These are phyloP conservation scores for Ophion obscuratus DNA, from an alignment of 2,888 invertebrate genomes.

Conservation along the genomic window DNA sequence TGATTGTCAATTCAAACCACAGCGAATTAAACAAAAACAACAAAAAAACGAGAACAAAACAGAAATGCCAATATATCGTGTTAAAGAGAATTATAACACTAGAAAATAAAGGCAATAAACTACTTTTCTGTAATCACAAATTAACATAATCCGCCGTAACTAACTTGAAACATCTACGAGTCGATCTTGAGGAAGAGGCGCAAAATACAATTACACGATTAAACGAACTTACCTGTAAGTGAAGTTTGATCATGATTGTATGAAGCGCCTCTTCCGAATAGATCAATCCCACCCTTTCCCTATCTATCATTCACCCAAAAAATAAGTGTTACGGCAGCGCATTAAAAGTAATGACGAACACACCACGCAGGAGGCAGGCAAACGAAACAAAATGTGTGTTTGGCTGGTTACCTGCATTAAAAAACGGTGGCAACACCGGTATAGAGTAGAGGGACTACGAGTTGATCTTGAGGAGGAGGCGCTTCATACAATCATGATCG, in stretches of 20 bases:
- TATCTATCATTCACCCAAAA: not conserved
- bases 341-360: not conserved
- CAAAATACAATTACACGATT: constrained; percentile 35
- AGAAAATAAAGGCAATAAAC: not conserved
- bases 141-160: constrained; percentile 20
- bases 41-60: too few relatives aligned
- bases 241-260: constrained; percentile 29
- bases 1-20: not conserved
- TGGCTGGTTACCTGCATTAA: too few relatives aligned
- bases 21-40: not conserved
- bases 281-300: constrained; percentile 20
- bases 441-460: too few relatives aligned
- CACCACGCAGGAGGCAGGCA: too few relatives aligned
- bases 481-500: too few relatives aligned
- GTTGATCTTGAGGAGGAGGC: too few relatives aligned
- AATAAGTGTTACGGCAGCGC: not conserved
- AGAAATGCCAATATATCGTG: not conserved
- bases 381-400: too few relatives aligned
- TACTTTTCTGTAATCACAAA: too few relatives aligned
- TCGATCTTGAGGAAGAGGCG: constrained; percentile 46
- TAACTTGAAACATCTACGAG: constrained; percentile 30
- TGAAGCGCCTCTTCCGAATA: constrained; percentile 32
- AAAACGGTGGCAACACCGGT: too few relatives aligned
- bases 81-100: not conserved
- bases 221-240: constrained; percentile 20